Conservation (phyloP, 2,888 invertebrate genomes). For the Tanypteryx hageni region DNA sequence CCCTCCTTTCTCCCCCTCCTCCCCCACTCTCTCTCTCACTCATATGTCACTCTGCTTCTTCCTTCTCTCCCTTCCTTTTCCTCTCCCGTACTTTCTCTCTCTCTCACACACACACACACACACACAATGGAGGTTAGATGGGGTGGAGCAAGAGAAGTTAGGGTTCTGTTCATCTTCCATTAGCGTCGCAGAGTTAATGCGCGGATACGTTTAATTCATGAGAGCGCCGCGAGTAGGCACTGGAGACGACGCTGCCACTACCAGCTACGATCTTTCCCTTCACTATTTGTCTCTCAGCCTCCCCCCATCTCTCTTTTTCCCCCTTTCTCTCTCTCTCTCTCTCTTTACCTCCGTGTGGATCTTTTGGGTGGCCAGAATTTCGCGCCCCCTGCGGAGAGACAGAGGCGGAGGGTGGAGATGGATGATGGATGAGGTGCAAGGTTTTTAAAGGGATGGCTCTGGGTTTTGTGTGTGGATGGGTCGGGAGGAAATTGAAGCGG, state of each 20-base stretch:
- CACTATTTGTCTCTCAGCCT: background rate
- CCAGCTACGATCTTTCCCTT: slow-evolving; percentile 12
- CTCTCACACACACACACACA: background rate
- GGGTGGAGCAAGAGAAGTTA: background rate
- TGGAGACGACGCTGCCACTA: background rate
- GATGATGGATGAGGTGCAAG: slow-evolving; percentile 15
- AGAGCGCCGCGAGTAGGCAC: background rate
- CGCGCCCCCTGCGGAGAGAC: background rate
- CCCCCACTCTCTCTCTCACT: background rate
- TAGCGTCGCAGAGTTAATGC: background rate
- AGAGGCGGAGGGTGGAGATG: background rate
- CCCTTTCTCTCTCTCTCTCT: background rate
- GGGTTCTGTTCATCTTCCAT: background rate
- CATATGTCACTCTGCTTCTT: background rate
- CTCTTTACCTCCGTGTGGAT: background rate
- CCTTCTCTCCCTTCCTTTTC: background rate
- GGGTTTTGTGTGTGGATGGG: background rate
- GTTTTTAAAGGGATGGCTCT: background rate
- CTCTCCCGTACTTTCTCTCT: background rate
- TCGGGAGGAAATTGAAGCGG: background rate
- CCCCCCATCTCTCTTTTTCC: background rate
- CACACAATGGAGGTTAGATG: background rate
- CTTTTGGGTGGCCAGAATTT: background rate
- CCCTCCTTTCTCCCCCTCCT: background rate
- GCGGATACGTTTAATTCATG: no score